Conservation (phyloP, 2,888 invertebrate genomes). For the Pandemis corylana region DNA sequence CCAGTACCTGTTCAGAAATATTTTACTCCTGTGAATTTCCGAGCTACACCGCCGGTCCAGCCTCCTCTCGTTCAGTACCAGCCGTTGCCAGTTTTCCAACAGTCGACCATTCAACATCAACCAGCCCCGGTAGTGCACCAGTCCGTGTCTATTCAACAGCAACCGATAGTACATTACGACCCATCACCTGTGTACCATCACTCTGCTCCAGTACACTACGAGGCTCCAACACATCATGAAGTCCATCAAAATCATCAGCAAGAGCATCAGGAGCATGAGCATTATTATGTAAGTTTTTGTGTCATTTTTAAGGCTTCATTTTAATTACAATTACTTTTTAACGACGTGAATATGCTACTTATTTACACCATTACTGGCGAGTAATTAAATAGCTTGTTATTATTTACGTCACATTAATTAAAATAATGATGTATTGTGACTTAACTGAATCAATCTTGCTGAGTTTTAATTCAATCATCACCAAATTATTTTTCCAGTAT, state of each 20-base stretch:
- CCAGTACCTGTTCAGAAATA: constrained; percentile 32
- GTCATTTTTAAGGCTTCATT: neutral
- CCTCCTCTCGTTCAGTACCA: constrained; percentile 12
- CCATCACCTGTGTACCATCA: constrained; percentile 18
- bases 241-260: constrained; percentile 46
- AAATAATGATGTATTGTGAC: no score
- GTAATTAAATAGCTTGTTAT: no score
- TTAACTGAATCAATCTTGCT: no score
- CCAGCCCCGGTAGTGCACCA: constrained; percentile 13
- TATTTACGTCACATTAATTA: no score
- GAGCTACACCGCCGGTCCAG: constrained; percentile 32
- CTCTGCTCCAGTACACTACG: constrained; percentile 19
- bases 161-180: constrained; percentile 25
- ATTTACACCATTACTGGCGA: neutral
- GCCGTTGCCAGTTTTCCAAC: constrained; percentile 24
- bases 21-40: constrained; percentile 33
- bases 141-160: constrained; percentile 18
- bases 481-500: no score
- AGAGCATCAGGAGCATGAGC: constrained; percentile 57
- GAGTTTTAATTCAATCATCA: no score
- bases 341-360: no score
- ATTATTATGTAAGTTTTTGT: constrained; percentile 61
- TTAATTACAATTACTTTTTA: constrained; percentile 39
- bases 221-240: constrained; percentile 33
- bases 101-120: neutral